A percentile compares a stretch with the other conserved stretches of the same genome.
Conservation (phyloP, 2,797 vertebrate genomes). For the Silurus aristotelis region DNA sequence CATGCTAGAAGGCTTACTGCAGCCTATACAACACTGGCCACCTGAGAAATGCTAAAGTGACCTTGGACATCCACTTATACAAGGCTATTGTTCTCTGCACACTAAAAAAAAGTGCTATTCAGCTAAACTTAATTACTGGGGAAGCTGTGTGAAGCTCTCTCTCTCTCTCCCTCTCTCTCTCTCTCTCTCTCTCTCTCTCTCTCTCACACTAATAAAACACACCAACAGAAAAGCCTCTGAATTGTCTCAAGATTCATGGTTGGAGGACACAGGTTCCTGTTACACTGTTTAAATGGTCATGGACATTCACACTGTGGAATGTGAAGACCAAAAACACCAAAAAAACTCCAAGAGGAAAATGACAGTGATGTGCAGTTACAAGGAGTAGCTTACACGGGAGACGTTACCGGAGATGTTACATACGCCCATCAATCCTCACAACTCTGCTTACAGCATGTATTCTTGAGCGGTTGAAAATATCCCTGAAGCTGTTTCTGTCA, state of each 20-base stretch:
- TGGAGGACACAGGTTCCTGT: constrained; percentile 57
- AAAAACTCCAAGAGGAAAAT: constrained; percentile 25
- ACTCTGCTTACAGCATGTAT: background rate
- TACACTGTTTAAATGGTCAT: constrained; percentile 46
- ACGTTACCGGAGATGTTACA: background rate
- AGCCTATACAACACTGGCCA: background rate
- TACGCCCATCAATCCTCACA: background rate
- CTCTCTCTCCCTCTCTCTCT: background rate
- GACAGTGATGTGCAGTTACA: constrained; percentile 2
- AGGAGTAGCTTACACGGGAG: background rate
- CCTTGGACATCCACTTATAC: constrained; percentile 44
- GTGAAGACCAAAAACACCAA: constrained; percentile 24
- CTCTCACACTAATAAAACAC: background rate
- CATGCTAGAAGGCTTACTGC: background rate
- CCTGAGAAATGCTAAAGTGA: constrained; percentile 48
- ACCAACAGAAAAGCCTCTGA: constrained; percentile 34
- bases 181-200: background rate
- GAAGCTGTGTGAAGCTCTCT: constrained; percentile 4
- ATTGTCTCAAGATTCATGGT: constrained; percentile 56
- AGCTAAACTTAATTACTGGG: constrained; percentile 45
- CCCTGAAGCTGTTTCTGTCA: background rate
- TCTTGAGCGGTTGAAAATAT: background rate
- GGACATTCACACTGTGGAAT: constrained; percentile 55
- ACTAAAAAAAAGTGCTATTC: constrained; percentile 36
- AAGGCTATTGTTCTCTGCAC: constrained; percentile 33